Evolutionary conservation across 1,140 invertebrate genomes (phyloP), one percentile per base, ranked within the genome.

Genomic region (Aphelinus certus): DNA sequence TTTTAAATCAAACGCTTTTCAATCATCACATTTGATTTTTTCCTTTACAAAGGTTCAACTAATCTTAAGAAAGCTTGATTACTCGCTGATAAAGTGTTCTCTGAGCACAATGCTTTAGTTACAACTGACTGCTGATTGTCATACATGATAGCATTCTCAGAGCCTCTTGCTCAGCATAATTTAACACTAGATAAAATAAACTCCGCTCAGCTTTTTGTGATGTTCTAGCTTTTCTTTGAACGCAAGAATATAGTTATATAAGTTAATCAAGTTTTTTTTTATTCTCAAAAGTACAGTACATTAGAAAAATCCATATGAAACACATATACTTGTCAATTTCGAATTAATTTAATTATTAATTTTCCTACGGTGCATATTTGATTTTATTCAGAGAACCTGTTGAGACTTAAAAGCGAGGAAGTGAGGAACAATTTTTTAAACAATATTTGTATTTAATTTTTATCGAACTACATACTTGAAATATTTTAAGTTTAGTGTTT

Each of bases 221-320:
- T 58, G 42, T 79, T 79, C 49, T 71, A 75, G 77, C 58, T 71
- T 57, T 73, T 67, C 49, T 78, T 68, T 76, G 47, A 56, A 4
- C 46, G 46, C 55, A 73, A 73, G 67, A 71, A 74, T 76, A 55
- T 76, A 69, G n/a, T 72, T 74, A 76, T 77, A 76, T 75, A 76
- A 77, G 49, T 74, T 66, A 26, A 26, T 26, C 26, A 26, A 62
- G 61, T 47, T 55, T 53, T 75, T 57, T 48, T 73, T 71, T 68
- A 43, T 65, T 75, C 43, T 61, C 61, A 77, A 80, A 80, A 81
- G 78, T 79, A 83, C 77, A 80, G 79, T 66, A 76, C 62, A 67
- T 63, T 67, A 26, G 26, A 26, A 26, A 26, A 26, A 26, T 26
- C 26, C 26, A 26, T 26, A 26, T 26, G 26, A 26, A 26, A 26